Evolutionary conservation across 2,888 invertebrate species (phyloP).

Genomic region (Isotomurus palustris): DNA sequence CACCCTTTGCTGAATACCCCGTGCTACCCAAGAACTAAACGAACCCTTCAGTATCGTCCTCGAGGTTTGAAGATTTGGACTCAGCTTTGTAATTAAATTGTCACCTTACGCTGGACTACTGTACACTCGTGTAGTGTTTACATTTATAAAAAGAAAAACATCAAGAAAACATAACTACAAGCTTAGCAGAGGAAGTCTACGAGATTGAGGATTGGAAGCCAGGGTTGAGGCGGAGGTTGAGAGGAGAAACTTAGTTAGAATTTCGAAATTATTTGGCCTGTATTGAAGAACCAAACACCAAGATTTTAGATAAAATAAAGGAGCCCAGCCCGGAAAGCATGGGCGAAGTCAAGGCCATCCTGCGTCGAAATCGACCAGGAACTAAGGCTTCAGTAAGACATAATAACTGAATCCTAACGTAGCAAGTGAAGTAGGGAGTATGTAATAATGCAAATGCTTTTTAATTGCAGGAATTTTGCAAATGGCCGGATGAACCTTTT

Average conservation of each 20-base stretch:
- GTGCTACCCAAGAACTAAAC: too few relatives aligned
- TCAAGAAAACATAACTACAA: too few relatives aligned
- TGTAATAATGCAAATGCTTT: neutral
- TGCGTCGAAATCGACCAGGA: slow-evolving; percentile 85
- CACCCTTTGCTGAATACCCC: too few relatives aligned
- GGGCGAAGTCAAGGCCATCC: slow-evolving; percentile 76
- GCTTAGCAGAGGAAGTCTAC: too few relatives aligned
- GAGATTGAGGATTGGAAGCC: too few relatives aligned
- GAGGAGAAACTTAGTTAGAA: neutral
- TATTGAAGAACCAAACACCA: slow-evolving; percentile 6
- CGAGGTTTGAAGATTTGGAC: too few relatives aligned
- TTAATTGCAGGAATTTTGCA: slow-evolving; percentile 78
- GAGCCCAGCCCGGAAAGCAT: slow-evolving; percentile 51
- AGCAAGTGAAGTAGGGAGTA: neutral
- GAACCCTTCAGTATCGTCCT: too few relatives aligned
- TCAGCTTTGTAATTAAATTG: too few relatives aligned
- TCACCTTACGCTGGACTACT: too few relatives aligned
- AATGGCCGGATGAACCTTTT: slow-evolving; percentile 96
- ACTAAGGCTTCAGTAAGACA: slow-evolving; percentile 75
- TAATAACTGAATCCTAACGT: neutral
- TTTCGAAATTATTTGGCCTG: slow-evolving; percentile 11
- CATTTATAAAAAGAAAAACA: too few relatives aligned
- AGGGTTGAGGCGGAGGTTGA: too few relatives aligned
- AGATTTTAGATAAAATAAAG: slow-evolving; percentile 25
- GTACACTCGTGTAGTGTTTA: too few relatives aligned